A percentile compares a stretch with the other conserved stretches of the same genome.
Evolutionary conservation across 2,888 invertebrate species (phyloP).

Genomic region (Drosophila austrosaltans): DNA sequence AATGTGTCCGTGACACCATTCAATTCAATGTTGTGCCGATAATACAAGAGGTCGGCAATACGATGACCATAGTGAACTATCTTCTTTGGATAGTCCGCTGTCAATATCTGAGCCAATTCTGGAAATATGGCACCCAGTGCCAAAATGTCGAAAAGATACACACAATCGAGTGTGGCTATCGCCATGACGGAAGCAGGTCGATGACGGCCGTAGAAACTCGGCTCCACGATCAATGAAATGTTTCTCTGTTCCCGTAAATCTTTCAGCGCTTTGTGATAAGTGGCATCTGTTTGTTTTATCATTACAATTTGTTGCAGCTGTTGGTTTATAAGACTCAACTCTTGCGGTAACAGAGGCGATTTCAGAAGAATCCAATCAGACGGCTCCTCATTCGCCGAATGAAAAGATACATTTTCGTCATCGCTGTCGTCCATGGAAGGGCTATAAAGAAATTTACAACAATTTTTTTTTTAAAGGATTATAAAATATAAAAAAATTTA

Average conservation of each 20-base stretch:
- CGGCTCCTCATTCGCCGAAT: conserved; percentile 17
- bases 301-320: conserved; percentile 44
- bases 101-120: conserved; percentile 40
- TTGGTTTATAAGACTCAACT: conserved; percentile 29
- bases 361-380: neutral
- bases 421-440: conserved; percentile 19
- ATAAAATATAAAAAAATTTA: neutral
- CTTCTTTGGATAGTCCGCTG: conserved; percentile 46
- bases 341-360: conserved; percentile 30
- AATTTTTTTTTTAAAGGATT: neutral
- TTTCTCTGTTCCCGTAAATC: conserved; percentile 57
- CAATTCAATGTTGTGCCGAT: conserved; percentile 34
- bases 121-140: conserved; percentile 49
- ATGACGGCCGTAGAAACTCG: conserved; percentile 63
- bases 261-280: conserved; percentile 47
- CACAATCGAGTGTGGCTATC: conserved; percentile 52
- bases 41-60: conserved; percentile 45
- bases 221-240: conserved; percentile 58
- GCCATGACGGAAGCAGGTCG: conserved; percentile 39
- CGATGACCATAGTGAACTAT: conserved; percentile 66
- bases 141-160: conserved; percentile 55
- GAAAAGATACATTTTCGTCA: conserved; percentile 40
- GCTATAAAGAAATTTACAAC: neutral
- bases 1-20: conserved; percentile 58
- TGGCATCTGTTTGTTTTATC: conserved; percentile 50